These are phyloP conservation scores for Halocynthia aurantium DNA, from an alignment of 23 tunicate species.

Conservation along the genomic window DNA sequence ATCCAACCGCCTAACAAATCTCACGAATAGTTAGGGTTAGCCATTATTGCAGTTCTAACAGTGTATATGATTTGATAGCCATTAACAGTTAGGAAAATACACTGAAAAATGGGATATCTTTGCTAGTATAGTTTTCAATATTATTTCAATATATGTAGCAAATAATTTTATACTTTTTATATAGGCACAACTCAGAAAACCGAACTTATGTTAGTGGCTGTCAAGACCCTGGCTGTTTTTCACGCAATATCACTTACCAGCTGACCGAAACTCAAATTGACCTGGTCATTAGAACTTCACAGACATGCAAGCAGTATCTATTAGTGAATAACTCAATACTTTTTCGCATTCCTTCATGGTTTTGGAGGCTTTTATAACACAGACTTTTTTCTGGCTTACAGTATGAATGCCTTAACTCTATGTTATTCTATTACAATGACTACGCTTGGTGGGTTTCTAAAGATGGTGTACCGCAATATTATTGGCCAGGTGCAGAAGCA, in stretches of 20 bases:
- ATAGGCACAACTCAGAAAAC: background rate
- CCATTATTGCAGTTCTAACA: no score
- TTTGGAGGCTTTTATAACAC: no score
- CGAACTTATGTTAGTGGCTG: background rate
- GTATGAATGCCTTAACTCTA: conserved; percentile 6
- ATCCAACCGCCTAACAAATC: no score
- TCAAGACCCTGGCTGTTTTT: conserved; percentile 2
- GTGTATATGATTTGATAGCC: no score
- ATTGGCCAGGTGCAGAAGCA: conserved; percentile 6
- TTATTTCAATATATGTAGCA: no score
- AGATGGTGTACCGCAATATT: conserved; percentile 6
- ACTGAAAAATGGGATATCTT: no score
- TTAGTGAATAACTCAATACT: background rate
- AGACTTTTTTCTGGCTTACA: background rate
- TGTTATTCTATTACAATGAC: conserved; percentile 3
- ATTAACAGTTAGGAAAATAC: no score
- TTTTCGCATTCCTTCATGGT: no score
- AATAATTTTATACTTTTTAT: background rate
- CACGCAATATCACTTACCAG: background rate
- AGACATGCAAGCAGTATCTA: background rate
- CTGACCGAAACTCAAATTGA: background rate
- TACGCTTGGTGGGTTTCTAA: conserved; percentile 12
- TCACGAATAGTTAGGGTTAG: no score
- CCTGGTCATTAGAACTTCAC: background rate
- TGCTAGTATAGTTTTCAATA: no score